A percentile compares a stretch with the other conserved stretches of the same genome.
These are phyloP conservation scores for Rhabdornis inornatus DNA, from an alignment of 2,113 vertebrate species.

Conservation along the genomic window DNA sequence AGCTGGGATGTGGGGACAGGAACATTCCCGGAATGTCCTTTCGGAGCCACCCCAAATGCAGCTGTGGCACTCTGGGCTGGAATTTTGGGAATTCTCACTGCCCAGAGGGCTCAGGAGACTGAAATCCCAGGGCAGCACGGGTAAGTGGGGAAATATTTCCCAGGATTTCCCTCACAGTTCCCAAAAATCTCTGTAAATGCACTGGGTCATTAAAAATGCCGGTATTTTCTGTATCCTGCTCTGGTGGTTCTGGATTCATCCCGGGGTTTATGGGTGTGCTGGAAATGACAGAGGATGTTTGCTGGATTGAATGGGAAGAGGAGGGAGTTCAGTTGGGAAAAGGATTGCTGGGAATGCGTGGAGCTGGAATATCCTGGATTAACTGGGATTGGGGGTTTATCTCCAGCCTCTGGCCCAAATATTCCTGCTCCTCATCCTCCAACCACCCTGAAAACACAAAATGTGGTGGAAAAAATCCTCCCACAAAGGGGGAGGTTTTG, in stretches of 20 bases:
- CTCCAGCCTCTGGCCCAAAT: background rate
- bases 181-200: background rate
- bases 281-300: background rate
- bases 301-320: background rate
- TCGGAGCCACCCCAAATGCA: background rate
- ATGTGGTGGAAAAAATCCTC: background rate
- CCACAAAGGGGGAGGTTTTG: background rate
- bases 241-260: background rate
- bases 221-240: constrained; percentile 3
- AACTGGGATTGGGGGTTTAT: accelerated
- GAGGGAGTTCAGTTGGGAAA: background rate
- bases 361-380: background rate
- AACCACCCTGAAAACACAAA: accelerated
- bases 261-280: background rate
- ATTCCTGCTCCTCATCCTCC: background rate
- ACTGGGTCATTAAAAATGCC: background rate
- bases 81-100: background rate
- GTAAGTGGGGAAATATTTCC: background rate
- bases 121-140: background rate
- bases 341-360: accelerated
- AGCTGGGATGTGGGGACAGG: background rate
- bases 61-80: background rate
- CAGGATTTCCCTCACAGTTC: background rate
- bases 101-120: background rate
- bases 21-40: accelerated